phyloP scores from a whole-genome alignment of 2,888 invertebrate genomes.

The Platerodrilus igneus region DNA sequence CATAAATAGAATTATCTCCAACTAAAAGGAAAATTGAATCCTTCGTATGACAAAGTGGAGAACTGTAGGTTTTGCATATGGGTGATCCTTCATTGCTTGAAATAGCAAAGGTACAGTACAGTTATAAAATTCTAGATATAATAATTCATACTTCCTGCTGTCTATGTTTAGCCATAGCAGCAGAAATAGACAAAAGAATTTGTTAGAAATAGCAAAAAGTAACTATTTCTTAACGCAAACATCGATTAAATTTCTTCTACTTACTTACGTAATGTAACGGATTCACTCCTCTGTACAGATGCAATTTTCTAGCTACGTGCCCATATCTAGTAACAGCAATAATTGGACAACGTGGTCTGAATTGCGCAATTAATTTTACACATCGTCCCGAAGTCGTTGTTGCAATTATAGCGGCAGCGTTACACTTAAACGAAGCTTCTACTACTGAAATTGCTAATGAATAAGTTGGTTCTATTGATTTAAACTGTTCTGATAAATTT shows the following conservation, averaged over 20 bases:
- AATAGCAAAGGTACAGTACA: no score
- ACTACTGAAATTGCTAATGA: conserved; percentile 70
- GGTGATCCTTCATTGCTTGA: no score
- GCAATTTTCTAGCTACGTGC: conserved; percentile 64
- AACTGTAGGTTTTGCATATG: no score
- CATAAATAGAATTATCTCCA: no score
- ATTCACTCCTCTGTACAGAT: conserved; percentile 54
- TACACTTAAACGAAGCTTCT: conserved; percentile 64
- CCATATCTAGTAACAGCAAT: conserved; percentile 67
- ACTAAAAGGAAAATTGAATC: no score
- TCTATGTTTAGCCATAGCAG: no score
- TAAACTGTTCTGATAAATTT: conserved; percentile 51
- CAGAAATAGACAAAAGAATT: no score
- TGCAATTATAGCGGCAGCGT: conserved; percentile 71
- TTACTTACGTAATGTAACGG: conserved; percentile 58
- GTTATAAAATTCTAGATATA: conserved; percentile 26
- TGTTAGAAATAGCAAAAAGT: no score
- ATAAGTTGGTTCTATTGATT: conserved; percentile 56
- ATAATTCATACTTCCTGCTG: not conserved
- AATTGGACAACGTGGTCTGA: conserved; percentile 68
- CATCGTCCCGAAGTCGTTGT: conserved; percentile 70
- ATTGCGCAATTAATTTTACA: conserved; percentile 64
- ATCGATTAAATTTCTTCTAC: no score
- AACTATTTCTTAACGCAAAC: not conserved
- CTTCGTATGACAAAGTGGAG: no score